Evolutionary conservation across 2,113 vertebrate species (phyloP), one percentile per base, ranked within the genome.

Genomic region (Xiphophorus couchianus): DNA sequence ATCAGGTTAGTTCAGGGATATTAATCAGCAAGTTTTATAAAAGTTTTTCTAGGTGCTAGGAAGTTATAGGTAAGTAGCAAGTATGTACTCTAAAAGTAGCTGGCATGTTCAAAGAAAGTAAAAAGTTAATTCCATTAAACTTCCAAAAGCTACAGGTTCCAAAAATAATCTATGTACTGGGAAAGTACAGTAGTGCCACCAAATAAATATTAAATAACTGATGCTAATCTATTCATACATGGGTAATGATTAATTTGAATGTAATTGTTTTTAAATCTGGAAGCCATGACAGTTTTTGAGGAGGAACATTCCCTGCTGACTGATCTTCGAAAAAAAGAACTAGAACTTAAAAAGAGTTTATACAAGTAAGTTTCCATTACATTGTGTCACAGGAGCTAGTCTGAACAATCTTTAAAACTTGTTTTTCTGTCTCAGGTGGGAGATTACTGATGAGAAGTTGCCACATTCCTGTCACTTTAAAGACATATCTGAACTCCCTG

Each of bases 281-380:
- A 44, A 93, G 92, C 91, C 17, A 76, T 65, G 10, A 86, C 84
- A 66, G 37, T 51, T 19, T 86, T 65, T 68, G 90, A 93, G 48
- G 92, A 93, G 0, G 80, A 84, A 1, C 73, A 87, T 28, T 73
- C 78, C 0, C 25, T 85, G 54, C 25, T 90, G 77, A 66, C 67
- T 25, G 65, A 89, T 0, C 89, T 91, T 25, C 74, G 92, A 8
- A 69, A 74, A 58, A 83, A 73, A 2, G 91, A 92, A 70, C 30
- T 91, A 14, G 22, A 2, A 1, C 27, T 31, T 3, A 79, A 66
- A n/a, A 84, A 81, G 39, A 66, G 30, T n/a, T 27, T 75, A 3
- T 92, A 90, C 82, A 69, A 84, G 93, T 93, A 77, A 71, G 91
- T 81, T 42, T 63, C 28, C 11, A 35, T 29, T 69, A 12, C 17